Base-by-base conservation (phyloP, 1,140 invertebrate genomes). In the Drosophila arizonae region DNA sequence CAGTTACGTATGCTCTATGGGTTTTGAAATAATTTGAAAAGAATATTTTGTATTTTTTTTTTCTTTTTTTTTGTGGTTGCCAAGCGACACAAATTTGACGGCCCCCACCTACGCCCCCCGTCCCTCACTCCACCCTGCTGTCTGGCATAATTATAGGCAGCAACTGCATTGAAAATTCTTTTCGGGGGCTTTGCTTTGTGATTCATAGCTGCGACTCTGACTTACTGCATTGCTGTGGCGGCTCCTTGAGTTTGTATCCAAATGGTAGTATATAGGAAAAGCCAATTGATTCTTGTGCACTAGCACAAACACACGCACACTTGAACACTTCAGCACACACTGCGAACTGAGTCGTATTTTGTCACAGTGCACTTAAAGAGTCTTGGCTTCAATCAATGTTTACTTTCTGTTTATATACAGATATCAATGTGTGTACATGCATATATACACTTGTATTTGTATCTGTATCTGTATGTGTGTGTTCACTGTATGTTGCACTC, bases 21-120 rank as follows among this genome's bases (percentile, higher is more conserved):
- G 55, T 82, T 86, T 82, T 70, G 82, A 82, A 87, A 81, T 78
- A 21, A 54, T 70, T 76, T 74, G 73, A 70, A 87, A 87, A 86
- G 81, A 86, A 86, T 86, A 81, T 86, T 17, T n/a, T n/a, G n/a
- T n/a, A 2, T 21, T 21, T 21, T 21, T 21, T 21, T 21, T 33
- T n/a, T n/a, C n/a, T n/a, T n/a, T 33, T 33, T 39, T 13, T 87
- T 87, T 65, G 81, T 82, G 82, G 81, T 82, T 86, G 84, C 76
- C 81, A 78, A 75, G 77, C 70, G 56, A 57, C 63, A 70, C 68
- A 79, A 84, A 79, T 77, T 70, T 65, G 4, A n/a, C 6, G 4
- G 10, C 43, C 11, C 11, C 51, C 30, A 10, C 24, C 33, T 30
- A 6, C 0, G 11, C 41, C 51, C 6, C 13, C 3, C 33, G 2